phyloP scores from a whole-genome alignment of 2,797 vertebrate genomes.

The Parauchenoglanis punctatus region DNA sequence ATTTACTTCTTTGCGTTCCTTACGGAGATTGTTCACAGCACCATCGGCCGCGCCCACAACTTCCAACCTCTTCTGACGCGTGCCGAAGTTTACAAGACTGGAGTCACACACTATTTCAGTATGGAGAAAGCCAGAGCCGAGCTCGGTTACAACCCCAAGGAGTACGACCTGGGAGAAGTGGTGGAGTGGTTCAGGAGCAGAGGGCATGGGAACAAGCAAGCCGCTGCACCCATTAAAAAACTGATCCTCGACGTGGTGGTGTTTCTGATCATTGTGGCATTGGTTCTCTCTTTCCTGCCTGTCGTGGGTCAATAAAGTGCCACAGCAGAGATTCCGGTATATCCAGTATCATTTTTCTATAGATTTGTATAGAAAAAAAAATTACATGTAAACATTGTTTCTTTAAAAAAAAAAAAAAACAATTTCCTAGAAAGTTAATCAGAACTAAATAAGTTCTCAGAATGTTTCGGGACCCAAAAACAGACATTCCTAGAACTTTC shows the following conservation, averaged over 20 bases:
- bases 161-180: conserved; percentile 81
- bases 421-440: neutral
- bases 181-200: conserved; percentile 86
- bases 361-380: neutral
- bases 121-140: conserved; percentile 85
- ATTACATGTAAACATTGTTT: neutral
- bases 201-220: conserved; percentile 76
- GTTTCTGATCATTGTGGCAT: conserved; percentile 67
- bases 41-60: conserved; percentile 82
- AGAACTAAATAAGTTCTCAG: neutral
- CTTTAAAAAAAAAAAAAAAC: neutral
- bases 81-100: conserved; percentile 94
- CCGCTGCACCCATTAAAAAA: conserved; percentile 37
- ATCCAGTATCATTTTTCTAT: neutral
- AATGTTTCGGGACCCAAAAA: neutral
- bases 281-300: conserved; percentile 78
- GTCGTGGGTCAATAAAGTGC: conserved; percentile 57
- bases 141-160: conserved; percentile 82
- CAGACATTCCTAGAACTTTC: neutral
- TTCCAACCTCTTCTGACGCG: conserved; percentile 94
- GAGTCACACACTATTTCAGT: conserved; percentile 92
- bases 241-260: conserved; percentile 71
- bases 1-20: conserved; percentile 89
- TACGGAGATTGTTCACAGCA: conserved; percentile 81
- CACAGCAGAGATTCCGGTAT: neutral